Base-by-base conservation (phyloP, 2,888 invertebrate genomes). In the Xestia xanthographa region DNA sequence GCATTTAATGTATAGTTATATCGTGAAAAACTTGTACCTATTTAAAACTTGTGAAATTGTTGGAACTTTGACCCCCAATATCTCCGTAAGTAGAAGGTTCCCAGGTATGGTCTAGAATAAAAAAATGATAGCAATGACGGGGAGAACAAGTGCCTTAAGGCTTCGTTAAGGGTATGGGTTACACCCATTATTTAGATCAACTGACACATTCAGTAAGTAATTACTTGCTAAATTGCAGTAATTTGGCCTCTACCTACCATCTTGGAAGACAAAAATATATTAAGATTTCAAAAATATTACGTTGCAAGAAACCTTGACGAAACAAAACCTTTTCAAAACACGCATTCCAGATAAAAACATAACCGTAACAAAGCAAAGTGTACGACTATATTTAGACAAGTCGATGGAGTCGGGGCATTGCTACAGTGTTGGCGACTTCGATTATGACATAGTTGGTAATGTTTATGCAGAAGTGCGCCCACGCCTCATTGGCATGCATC, bases 401-500 rank as follows among this genome's bases (percentile, higher is more conserved):
- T 68, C 69, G 81, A 83, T 82, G 69, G 80, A 74, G 78, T 60
- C 75, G 70, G 34, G 67, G 65, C 77, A 62, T 79, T 53, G 68
- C 58, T 62, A 60, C 68, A 79, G 85, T 86, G 85, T 87, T 87
- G 87, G 87, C 85, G 85, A 87, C 79, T 84, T 68, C 76, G 79
- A 84, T 88, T 88, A 88, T 88, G 88, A 88, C 88, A 88, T 86
- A 84, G 88, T 86, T 87, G 85, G 92, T 92, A 92, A 93, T 93
- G 93, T 93, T 92, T 92, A 93, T 93, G 94, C 94, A 92, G 91
- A 93, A 89, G 82, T 84, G 83, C 92, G 91, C 95, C 95, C 92
- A 95, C 95, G 93, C 92, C 75, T 92, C 91, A 94, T 95, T 93
- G 92, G 90, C 91, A 94, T 95, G 95, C 92, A 94, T 91, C 92